Conservation (phyloP, 2,888 invertebrate species). For the Kuschelorhynchus macadamiae region DNA sequence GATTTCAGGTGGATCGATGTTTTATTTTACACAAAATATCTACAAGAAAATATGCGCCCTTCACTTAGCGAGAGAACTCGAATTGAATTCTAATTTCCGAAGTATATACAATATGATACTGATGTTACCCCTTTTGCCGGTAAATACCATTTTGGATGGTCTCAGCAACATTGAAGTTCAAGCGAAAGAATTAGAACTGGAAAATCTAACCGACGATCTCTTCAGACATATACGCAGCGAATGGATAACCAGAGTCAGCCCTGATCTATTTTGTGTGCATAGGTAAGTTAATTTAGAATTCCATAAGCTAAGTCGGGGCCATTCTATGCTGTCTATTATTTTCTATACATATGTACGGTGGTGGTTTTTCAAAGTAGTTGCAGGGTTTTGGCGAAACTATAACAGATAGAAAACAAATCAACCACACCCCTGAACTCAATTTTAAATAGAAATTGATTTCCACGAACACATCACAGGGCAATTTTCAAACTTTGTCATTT, state of each 20-base stretch:
- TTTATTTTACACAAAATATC: conserved; percentile 65
- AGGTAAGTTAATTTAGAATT: conserved; percentile 38
- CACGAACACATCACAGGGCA: no score
- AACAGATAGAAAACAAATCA: no score
- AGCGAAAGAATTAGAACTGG: conserved; percentile 59
- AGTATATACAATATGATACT: conserved; percentile 66
- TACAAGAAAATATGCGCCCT: conserved; percentile 65
- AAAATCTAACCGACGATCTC: conserved; percentile 55
- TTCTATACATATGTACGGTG: no score
- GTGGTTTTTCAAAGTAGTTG: no score
- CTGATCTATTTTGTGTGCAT: conserved; percentile 65
- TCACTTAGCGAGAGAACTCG: conserved; percentile 62
- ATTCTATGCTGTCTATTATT: no score
- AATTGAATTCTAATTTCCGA: conserved; percentile 63
- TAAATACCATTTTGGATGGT: conserved; percentile 64
- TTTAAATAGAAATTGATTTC: no score
- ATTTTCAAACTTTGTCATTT: no score
- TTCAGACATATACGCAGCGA: conserved; percentile 61
- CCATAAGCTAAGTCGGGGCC: no score
- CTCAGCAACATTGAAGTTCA: conserved; percentile 63
- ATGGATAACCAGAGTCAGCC: conserved; percentile 65
- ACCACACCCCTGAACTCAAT: no score
- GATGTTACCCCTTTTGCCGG: conserved; percentile 66
- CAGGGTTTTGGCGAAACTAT: no score
- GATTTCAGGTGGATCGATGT: conserved; percentile 63